phyloP scores from a whole-genome alignment of 1,140 invertebrate genomes.

The Aphaenogaster floridana region DNA sequence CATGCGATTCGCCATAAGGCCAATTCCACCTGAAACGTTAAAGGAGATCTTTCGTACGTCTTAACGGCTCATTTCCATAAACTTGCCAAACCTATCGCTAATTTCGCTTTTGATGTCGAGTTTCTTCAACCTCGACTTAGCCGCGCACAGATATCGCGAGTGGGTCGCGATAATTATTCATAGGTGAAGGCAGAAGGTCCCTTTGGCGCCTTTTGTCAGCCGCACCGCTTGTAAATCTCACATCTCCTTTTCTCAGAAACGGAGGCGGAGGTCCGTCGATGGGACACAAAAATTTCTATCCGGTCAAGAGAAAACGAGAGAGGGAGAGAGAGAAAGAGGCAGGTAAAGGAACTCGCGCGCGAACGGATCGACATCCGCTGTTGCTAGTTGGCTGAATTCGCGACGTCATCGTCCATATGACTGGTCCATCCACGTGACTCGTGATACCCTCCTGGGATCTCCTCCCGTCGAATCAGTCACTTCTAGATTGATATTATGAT shows the following conservation, averaged over 20 bases:
- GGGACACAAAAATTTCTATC: constrained; percentile 60
- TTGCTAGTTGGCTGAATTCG: constrained; percentile 56
- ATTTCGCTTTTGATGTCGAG: constrained; percentile 50
- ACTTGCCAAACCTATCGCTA: constrained; percentile 29
- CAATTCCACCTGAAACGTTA: not conserved
- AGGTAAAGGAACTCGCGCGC: constrained; percentile 57
- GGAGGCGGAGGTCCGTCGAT: constrained; percentile 24
- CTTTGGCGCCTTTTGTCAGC: constrained; percentile 58
- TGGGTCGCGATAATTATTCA: constrained; percentile 52
- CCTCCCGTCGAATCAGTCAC: constrained; percentile 19
- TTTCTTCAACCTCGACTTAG: constrained; percentile 42
- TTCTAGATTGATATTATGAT: constrained; percentile 36
- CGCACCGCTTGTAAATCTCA: constrained; percentile 39
- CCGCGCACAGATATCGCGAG: constrained; percentile 23
- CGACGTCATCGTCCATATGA: constrained; percentile 57
- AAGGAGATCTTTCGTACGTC: not conserved
- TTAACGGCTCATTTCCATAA: constrained; percentile 50
- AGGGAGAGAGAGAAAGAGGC: constrained; percentile 14
- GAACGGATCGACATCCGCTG: constrained; percentile 41
- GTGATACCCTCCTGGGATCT: not conserved
- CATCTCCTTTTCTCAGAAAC: constrained; percentile 46
- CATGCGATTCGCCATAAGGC: not conserved
- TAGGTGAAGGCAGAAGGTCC: constrained; percentile 32
- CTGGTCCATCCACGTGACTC: constrained; percentile 33
- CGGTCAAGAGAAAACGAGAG: constrained; percentile 46